These are phyloP conservation scores for Struthidea cinerea DNA, from an alignment of 2,113 vertebrate species.

Conservation along the genomic window DNA sequence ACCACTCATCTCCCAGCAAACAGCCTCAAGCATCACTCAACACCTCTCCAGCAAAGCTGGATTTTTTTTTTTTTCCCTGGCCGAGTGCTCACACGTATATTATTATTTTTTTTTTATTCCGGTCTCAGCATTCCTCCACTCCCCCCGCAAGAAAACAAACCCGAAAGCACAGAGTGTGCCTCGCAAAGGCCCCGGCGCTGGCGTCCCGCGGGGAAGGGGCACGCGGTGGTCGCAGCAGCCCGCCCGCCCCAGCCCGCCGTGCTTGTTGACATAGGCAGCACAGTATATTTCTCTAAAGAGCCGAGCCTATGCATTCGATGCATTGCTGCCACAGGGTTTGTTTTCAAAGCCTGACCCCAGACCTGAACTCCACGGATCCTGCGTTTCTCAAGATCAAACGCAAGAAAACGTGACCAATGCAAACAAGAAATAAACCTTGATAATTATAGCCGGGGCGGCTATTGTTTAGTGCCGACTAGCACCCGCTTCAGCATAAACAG, in stretches of 20 bases:
- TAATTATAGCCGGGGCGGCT: constrained; percentile 56
- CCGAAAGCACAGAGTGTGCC: background rate
- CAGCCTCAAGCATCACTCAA: constrained; percentile 1
- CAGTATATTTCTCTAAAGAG: constrained; percentile 41
- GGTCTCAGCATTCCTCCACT: background rate
- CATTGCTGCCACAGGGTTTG: constrained; percentile 3
- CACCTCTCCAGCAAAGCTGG: background rate
- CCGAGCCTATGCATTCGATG: constrained; percentile 36
- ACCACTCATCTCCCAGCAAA: background rate
- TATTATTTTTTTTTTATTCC: background rate
- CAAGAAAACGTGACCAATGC: constrained; percentile 46
- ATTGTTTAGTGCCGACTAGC: constrained; percentile 47
- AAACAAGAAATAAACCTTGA: constrained; percentile 57
- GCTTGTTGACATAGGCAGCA: constrained; percentile 6
- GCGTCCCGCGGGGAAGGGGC: background rate
- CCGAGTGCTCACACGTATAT: background rate
- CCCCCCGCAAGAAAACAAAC: constrained; percentile 11
- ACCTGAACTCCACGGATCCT: constrained; percentile 46
- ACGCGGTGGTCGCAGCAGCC: constrained; percentile 5
- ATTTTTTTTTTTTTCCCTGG: background rate
- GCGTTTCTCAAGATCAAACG: constrained; percentile 52
- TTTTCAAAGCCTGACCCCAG: constrained; percentile 53
- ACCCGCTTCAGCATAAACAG: constrained; percentile 41
- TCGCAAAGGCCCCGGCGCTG: background rate
- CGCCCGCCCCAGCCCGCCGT: background rate